Evolutionary conservation across 2,113 vertebrate genomes (phyloP).

Genomic region (Fulica atra): DNA sequence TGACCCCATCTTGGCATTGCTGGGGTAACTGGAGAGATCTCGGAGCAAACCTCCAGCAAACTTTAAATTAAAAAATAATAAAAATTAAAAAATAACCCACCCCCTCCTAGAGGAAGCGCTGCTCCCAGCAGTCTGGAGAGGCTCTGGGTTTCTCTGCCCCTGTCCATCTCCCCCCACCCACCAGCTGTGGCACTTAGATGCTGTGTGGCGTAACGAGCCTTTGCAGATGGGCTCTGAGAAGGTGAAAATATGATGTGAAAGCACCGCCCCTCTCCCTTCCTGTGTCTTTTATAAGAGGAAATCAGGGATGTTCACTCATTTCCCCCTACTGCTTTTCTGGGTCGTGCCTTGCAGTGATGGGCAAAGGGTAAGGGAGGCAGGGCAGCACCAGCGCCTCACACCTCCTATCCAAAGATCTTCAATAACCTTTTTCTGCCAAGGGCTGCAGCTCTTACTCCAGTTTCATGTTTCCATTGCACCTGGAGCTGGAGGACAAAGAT

Average conservation of each 20-base stretch:
- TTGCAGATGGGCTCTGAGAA: not conserved
- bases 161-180: too few relatives aligned
- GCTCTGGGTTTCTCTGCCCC: not conserved
- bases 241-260: not conserved
- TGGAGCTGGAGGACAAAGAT: not conserved
- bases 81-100: not conserved
- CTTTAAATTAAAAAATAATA: too few relatives aligned
- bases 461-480: not conserved
- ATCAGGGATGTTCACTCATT: not conserved
- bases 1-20: not conserved
- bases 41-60: not conserved
- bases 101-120: not conserved
- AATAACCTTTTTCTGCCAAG: not conserved
- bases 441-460: accelerated
- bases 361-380: not conserved
- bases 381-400: accelerated
- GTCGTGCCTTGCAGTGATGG: accelerated
- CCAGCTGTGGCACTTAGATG: not conserved
- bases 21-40: not conserved
- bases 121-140: not conserved
- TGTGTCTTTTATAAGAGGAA: not conserved
- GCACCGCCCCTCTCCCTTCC: not conserved
- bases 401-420: not conserved
- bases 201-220: not conserved
- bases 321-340: accelerated